Evolutionary conservation across 2,797 vertebrate species (phyloP).

Genomic region (Typhlichthys subterraneus): DNA sequence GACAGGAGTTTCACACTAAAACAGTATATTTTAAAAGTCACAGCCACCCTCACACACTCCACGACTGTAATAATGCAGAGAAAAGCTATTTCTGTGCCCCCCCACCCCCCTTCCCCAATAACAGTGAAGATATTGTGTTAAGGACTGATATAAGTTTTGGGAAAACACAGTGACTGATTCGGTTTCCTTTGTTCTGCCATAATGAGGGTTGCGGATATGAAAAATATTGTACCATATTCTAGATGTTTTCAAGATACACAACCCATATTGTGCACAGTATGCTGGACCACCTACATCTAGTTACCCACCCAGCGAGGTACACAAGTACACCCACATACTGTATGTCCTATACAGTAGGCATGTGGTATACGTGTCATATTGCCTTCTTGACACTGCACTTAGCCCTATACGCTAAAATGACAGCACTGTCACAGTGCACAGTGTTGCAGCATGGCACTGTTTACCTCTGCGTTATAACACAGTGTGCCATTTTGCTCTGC

Average conservation of each 20-base stretch:
- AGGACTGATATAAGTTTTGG: constrained; percentile 15
- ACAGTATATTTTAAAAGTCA: constrained; percentile 22
- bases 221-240: background rate
- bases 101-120: background rate
- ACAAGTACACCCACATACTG: too few relatives aligned
- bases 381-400: constrained; percentile 10
- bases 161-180: constrained; percentile 13
- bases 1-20: constrained; percentile 32
- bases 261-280: too few relatives aligned
- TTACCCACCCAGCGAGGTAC: too few relatives aligned
- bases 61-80: constrained; percentile 7
- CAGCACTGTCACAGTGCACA: background rate
- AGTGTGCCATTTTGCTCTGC: background rate
- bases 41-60: constrained; percentile 1
- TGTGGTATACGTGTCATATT: background rate
- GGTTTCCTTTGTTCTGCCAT: background rate
- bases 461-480: background rate
- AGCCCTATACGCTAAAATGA: constrained; percentile 3
- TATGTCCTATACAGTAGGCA: too few relatives aligned
- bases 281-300: background rate
- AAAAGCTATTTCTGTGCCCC: constrained; percentile 37
- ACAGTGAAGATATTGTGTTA: constrained; percentile 6
- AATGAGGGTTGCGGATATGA: constrained; percentile 10
- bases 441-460: background rate
- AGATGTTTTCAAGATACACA: background rate